Base-by-base conservation (phyloP, 2,113 vertebrate genomes). In the Erpornis zantholeuca region DNA sequence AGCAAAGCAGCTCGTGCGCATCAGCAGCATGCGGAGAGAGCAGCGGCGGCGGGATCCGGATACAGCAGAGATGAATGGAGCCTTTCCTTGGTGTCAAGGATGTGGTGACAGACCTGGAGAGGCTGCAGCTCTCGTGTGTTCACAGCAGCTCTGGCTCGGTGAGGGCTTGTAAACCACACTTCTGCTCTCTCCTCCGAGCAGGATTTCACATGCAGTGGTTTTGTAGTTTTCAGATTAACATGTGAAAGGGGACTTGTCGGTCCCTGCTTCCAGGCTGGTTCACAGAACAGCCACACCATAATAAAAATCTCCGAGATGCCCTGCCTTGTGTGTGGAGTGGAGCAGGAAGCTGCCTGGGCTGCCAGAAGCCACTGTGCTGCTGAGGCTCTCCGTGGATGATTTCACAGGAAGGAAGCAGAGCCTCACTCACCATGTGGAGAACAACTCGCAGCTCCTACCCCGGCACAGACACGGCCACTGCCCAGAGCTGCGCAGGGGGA, bases 371-470 rank as follows among this genome's bases (percentile, higher is more conserved):
- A 9, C 80, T 0, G 50, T 11, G 60, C 68, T 64, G 75, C 86
- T n/a, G 36, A 71, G 75, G 40, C 75, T 90, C 66, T 29, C 49
- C 5, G 60, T 16, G 86, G 82, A 71, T 66, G 86, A 72, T 70
- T 90, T 70, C 88, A 93, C 88, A 94, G 90, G 88, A 95, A 93
- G 91, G 95, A 94, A 95, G 78, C 16, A 1, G 68, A 53, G 68
- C 68, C 54, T 78, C 76, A 9, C 38, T 88, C 76, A 18, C 4
- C 11, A 40, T 35, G 72, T 4, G 44, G 27, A 64, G 76, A 90
- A 7, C 50, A 70, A 66, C 66, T 63, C 4, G 1, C 31, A 49
- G 82, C 66, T 88, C 59, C 11, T 4, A 20, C 8, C 54, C 47
- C 68, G 25, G 33, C 64, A 49, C 71, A 53, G 63, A 12, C 59